Percentiles rank a stretch among this genome's conserved stretches.
phyloP scores from a whole-genome alignment of 1,140 invertebrate species.

The Calliphora vicina region DNA sequence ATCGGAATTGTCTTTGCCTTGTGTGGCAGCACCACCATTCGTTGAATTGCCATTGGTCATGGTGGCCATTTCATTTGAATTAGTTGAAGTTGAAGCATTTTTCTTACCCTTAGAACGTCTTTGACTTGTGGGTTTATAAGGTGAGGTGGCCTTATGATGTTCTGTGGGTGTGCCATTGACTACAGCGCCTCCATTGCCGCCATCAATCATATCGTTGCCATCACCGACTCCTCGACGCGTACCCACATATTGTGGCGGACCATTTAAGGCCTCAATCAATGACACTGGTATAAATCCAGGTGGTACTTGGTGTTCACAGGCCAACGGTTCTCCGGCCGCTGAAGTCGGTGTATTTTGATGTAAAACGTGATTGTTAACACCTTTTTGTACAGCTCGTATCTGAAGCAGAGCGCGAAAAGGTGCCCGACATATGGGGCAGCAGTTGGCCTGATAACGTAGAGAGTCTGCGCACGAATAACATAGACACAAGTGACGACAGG shows the following conservation, averaged over 20 bases:
- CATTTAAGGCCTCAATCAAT: conserved; percentile 98
- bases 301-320: conserved; percentile 77
- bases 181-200: background rate
- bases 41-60: conserved; percentile 30
- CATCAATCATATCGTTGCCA: conserved; percentile 36
- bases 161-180: background rate
- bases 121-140: conserved; percentile 53
- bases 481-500: conserved; percentile 96
- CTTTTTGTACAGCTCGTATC: conserved; percentile 92
- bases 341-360: conserved; percentile 65
- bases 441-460: conserved; percentile 95
- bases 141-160: conserved; percentile 54
- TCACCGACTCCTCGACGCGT: background rate
- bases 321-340: conserved; percentile 47
- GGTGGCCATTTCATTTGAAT: conserved; percentile 52
- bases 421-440: conserved; percentile 97
- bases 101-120: conserved; percentile 55
- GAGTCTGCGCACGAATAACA: conserved; percentile 98
- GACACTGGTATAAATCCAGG: conserved; percentile 94
- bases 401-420: conserved; percentile 96
- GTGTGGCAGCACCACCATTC: conserved; percentile 11
- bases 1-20: background rate
- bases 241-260: conserved; percentile 69
- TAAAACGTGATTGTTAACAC: conserved; percentile 65
- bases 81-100: conserved; percentile 54